These are phyloP conservation scores for Glossophaga mutica DNA, from an alignment of 2,797 vertebrate species.

Conservation along the genomic window DNA sequence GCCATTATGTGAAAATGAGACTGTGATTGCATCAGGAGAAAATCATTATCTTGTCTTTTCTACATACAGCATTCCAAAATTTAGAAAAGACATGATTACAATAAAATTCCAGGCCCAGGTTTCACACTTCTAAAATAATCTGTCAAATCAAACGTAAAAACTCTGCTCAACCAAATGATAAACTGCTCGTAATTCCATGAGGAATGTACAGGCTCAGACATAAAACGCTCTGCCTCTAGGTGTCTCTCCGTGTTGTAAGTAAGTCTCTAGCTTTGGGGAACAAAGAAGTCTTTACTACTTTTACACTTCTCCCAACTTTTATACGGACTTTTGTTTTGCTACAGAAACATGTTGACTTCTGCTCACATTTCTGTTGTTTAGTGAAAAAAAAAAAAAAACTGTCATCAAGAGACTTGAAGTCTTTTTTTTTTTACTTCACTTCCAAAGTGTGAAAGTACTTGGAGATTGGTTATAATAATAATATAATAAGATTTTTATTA, in stretches of 20 bases:
- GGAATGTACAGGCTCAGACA: not conserved
- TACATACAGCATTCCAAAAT: not conserved
- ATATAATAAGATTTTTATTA: not conserved
- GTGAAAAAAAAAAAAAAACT: not conserved
- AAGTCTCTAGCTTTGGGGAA: not conserved
- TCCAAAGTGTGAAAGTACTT: not conserved
- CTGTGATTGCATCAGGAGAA: not conserved
- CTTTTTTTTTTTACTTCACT: not conserved
- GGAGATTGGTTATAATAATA: not conserved
- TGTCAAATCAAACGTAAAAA: not conserved
- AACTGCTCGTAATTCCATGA: not conserved
- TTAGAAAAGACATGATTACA: not conserved
- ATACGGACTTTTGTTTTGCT: not conserved
- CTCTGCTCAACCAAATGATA: not conserved
- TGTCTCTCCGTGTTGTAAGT: not conserved
- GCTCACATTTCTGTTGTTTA: not conserved
- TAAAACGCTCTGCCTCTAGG: not conserved
- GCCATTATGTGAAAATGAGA: constrained; percentile 6
- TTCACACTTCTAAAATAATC: not conserved
- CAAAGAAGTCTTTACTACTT: not conserved
- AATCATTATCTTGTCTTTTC: constrained; percentile 30
- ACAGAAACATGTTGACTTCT: not conserved
- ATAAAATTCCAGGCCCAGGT: not conserved
- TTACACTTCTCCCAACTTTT: not conserved
- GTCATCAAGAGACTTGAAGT: not conserved